Base-by-base conservation (phyloP, 2,797 vertebrate genomes). In the Hephaestus fuliginosus region DNA sequence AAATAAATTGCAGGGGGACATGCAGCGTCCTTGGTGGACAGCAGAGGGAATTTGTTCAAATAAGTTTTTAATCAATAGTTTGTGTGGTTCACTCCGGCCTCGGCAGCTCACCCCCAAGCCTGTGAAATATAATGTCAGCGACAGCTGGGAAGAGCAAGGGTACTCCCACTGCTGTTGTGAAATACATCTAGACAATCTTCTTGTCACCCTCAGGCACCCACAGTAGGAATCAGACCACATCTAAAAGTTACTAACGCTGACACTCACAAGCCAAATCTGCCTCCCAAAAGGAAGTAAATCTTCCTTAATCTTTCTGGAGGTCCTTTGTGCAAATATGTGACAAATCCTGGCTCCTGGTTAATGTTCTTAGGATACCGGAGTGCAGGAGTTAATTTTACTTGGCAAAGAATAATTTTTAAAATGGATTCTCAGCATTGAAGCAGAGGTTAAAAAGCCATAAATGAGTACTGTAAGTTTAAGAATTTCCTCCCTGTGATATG, bases 81-180 rank as follows among this genome's bases (percentile, higher is more conserved):
- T 64, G 46, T 65, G 61, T 46, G 51, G 44, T 57, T 74, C 41
- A 48, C 43, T 60, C n/a, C 15, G 18, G 52, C 48, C 70, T 61
- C 15, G 33, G 68, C 61, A 57, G 66, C 66, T 75, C 43, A 60
- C 25, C 51, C 39, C 12, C 33, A 46, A 52, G 28, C 49, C 51
- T 82, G 86, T 82, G 86, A 87, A 79, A 66, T 33, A 52, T 49
- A 33, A 75, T 15, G 65, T 81, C 43, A 81, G 48, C 55, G 81
- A 69, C 93, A 94, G 86, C 85, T 91, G 93, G 39, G 43, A 60
- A 49, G 80, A 86, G 65, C 87, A 80, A 91, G 87, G 84, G 76
- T 68, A 70, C 57, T 88, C 86, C 78, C 90, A 85, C 70, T 65
- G 80, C 25, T 79, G 70, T 76, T 86, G 74, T 69, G 75, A 84